Evolutionary conservation across 2,888 invertebrate genomes (phyloP), one percentile per base, ranked within the genome.

Genomic region (Pogonocherus hispidulus): DNA sequence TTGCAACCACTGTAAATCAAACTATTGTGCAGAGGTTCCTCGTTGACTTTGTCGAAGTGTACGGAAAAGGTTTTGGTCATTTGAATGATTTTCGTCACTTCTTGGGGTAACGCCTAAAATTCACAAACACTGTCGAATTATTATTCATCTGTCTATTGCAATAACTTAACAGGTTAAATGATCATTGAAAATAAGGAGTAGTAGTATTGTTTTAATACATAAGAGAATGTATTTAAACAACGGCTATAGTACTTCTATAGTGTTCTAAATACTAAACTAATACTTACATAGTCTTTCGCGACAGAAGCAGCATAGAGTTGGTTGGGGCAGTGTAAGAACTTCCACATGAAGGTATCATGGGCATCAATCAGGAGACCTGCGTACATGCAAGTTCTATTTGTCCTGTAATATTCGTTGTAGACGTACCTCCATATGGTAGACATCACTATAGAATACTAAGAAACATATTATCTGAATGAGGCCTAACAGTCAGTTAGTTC

Each of bases 341-440:
- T 79, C 66, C 75, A 69, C 6, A 83, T 67, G 52, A 83, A 80
- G 5, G 19, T 67, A 23, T 79, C 67, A 67, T 79, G 78, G 1
- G 74, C 66, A 52, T 84, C 84, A 14, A 84, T 72, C 14, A 84
- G 74, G 9, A 74, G 66, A 16, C 84, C 84, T 5, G 72, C 83
- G 67, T 84, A 84, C 82, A 84, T 81, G 68, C 82, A 81, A 4
- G 70, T 56, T 41, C 66, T 76, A 9, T 68, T 68, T 0, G 76
- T 74, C 56, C 74, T 72, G 66, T 81, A 81, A 70, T 73, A 77
- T 11, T 78, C 75, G 60, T 82, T 82, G 67, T 79, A 80, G 18
- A 82, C 77, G 67, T 83, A 83, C 37, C 84, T 77, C 83, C 83
- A 83, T 19, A 84, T 79, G 6, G 84, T 83, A 11, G 81, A 73